These are phyloP conservation scores for Phenganax subtilis DNA, from an alignment of 92 coral and sea anemone genomes.

Conservation along the genomic window DNA sequence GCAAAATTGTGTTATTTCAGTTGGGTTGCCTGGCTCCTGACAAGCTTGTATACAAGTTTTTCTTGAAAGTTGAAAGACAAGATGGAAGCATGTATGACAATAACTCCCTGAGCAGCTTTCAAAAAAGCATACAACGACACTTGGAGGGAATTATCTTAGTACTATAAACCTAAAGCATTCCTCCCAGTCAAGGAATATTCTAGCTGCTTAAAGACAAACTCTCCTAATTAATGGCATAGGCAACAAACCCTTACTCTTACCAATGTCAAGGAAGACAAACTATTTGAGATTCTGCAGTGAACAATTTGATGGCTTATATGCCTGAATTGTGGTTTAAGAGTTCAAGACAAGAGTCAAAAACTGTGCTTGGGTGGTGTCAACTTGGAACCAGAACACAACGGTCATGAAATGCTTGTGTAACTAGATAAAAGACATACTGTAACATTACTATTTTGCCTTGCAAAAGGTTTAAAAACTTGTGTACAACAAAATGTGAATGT, in stretches of 20 bases:
- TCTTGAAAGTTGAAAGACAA: background rate
- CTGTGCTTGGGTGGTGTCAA: too few relatives aligned
- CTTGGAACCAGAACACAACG: too few relatives aligned
- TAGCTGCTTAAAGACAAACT: slow-evolving; percentile 21
- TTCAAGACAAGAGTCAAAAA: too few relatives aligned
- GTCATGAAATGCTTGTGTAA: too few relatives aligned
- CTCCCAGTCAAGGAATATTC: slow-evolving; percentile 19
- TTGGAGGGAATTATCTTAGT: slow-evolving; percentile 4
- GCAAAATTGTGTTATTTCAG: background rate
- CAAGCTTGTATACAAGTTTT: background rate
- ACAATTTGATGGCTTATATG: too few relatives aligned
- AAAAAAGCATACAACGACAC: slow-evolving; percentile 45
- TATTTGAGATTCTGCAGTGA: background rate
- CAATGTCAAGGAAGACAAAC: slow-evolving; percentile 5
- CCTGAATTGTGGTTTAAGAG: too few relatives aligned
- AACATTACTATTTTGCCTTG: too few relatives aligned
- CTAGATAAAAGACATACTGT: too few relatives aligned
- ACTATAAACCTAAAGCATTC: slow-evolving; percentile 44
- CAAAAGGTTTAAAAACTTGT: too few relatives aligned
- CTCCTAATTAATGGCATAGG: slow-evolving; percentile 40
- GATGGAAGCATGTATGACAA: background rate
- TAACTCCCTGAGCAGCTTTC: slow-evolving; percentile 33
- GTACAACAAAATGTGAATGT: too few relatives aligned
- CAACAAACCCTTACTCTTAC: slow-evolving; percentile 1
- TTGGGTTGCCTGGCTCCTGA: slow-evolving; percentile 24